Percentiles rank a stretch among this genome's conserved stretches.
Conservation (phyloP, 2,113 vertebrate species). For the Sinocyclocheilus maitianheensis region DNA sequence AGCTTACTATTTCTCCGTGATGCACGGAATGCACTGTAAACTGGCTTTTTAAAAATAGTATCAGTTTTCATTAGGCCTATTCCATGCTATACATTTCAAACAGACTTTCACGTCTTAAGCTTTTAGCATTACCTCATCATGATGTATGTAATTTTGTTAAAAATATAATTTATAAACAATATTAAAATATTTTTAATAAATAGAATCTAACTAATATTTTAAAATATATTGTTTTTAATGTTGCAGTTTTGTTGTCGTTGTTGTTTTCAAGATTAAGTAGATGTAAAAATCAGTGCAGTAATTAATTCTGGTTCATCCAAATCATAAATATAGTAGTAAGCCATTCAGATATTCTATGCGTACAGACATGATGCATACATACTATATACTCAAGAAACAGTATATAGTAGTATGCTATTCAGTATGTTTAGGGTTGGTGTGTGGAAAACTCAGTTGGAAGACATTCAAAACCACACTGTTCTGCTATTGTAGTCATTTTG, state of each 20-base stretch:
- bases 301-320: background rate
- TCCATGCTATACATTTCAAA: background rate
- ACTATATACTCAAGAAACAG: background rate
- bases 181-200: background rate
- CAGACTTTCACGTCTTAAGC: background rate
- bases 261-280: too few relatives aligned
- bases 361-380: background rate
- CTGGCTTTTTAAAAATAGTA: background rate
- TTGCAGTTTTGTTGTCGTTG: too few relatives aligned
- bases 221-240: background rate
- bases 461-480: background rate
- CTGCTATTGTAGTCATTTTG: constrained; percentile 34
- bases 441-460: constrained; percentile 36
- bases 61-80: background rate
- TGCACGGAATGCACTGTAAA: background rate
- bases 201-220: background rate
- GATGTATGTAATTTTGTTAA: background rate
- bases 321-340: background rate
- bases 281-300: background rate
- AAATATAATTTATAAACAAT: background rate
- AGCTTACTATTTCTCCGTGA: background rate
- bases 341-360: background rate
- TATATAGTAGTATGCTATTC: background rate
- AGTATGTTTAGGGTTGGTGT: constrained; percentile 20
- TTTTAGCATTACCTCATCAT: background rate